Base-by-base conservation (phyloP, 2,888 invertebrate genomes). In the Orthosia incerta region DNA sequence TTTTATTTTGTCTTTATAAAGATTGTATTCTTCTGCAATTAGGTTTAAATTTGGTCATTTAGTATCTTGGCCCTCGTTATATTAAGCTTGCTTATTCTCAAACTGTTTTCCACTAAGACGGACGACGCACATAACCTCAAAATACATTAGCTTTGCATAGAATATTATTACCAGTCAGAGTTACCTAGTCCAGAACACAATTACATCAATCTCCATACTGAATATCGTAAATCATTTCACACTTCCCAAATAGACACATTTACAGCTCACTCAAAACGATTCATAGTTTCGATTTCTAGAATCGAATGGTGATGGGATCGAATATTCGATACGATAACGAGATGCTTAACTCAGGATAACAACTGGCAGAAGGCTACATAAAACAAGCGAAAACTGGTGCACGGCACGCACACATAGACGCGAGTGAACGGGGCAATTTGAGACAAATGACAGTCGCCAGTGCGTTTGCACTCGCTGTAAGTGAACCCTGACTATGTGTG, bases 311-410 rank as follows among this genome's bases (percentile, higher is more conserved):
- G 20, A 51, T 64, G 51, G 56, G 55, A 51, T 81, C 75, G 61
- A 80, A 72, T 87, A 80, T 79, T 87, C 74, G 78, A 74, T 86
- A 78, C 63, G 62, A 57, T 74, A 82, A 76, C 85, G 71, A 73
- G 71, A 85, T 48, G 62, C 78, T 73, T 65, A 84, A 73, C 72
- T 74, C 73, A 23, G 50, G 45, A 15, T 56, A 45, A 7, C 16
- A 4, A 13, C 7, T 9, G n/a, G 4, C 70, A 74, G 78, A 74
- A 78, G 45, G 45, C 13, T 55, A 2, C 3, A 39, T n/a, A 15
- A 2, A 50, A 7, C 0, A 0, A 26, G 12, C 13, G 9, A 15
- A 67, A 56, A 26, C 2, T 13, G 15, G 12, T 12, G 0, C 20
- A 48, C 18, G 20, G 0, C 20, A 48, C 18, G 20, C 39, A 69